Percentiles rank a stretch among this genome's conserved stretches.
Evolutionary conservation across 2,888 invertebrate genomes (phyloP).

Genomic region (Sthenelais limicola): DNA sequence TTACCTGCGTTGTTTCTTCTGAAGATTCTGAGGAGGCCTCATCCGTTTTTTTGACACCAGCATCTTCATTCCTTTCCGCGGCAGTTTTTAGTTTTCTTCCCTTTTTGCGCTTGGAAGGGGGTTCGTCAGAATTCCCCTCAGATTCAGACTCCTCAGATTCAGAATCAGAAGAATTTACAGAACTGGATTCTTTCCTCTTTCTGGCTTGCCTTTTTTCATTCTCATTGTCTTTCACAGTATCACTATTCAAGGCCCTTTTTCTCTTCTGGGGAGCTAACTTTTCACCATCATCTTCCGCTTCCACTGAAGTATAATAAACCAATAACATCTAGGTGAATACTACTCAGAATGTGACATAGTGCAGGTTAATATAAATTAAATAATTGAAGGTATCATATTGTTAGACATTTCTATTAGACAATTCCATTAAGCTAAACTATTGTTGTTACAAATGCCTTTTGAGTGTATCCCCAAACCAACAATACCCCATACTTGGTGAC

Average conservation of each 20-base stretch:
- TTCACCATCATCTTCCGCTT: slow-evolving; percentile 1
- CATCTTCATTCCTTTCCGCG: slow-evolving; percentile 20
- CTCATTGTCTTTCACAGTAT: background rate
- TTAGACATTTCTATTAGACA: no score
- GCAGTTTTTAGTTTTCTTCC: slow-evolving; percentile 77
- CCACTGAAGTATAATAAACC: background rate
- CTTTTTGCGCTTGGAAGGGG: slow-evolving; percentile 80
- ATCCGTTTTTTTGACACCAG: slow-evolving; percentile 10
- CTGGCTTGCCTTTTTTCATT: slow-evolving; percentile 22
- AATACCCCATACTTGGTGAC: no score
- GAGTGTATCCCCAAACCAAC: no score
- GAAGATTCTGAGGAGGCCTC: slow-evolving; percentile 17
- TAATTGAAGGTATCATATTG: no score
- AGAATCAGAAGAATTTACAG: slow-evolving; percentile 34
- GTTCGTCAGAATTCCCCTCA: slow-evolving; percentile 79
- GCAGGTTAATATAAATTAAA: no score
- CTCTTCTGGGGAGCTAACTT: slow-evolving; percentile 29
- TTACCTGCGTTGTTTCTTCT: slow-evolving; percentile 76
- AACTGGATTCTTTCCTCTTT: slow-evolving; percentile 3
- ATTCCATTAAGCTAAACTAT: no score
- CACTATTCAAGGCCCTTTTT: slow-evolving; percentile 28
- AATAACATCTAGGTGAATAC: background rate
- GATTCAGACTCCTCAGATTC: slow-evolving; percentile 23
- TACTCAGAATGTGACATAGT: background rate
- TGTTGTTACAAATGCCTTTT: no score